Conservation (phyloP, 2,797 vertebrate genomes). For the Hippocampus kuda region DNA sequence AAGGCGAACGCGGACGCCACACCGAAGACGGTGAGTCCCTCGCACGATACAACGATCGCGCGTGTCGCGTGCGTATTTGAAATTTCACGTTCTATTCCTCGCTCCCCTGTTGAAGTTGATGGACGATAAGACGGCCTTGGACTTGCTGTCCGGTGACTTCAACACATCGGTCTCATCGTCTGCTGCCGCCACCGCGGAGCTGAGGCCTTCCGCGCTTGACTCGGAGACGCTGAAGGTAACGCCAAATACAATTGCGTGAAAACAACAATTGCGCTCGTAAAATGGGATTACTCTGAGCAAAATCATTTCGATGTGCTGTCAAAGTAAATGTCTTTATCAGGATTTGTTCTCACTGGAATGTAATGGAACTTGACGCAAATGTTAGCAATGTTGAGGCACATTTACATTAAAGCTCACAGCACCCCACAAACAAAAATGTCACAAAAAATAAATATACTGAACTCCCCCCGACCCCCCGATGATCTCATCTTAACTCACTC, state of each 20-base stretch:
- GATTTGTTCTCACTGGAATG: neutral
- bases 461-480: too few species aligned
- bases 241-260: too few species aligned
- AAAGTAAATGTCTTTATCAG: neutral
- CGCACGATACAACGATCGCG: neutral
- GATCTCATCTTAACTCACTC: neutral
- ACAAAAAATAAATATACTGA: too few species aligned
- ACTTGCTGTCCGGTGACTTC: conserved; percentile 63
- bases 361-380: neutral
- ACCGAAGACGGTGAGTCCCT: conserved; percentile 48
- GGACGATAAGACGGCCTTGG: conserved; percentile 59
- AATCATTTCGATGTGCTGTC: neutral
- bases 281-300: neutral
- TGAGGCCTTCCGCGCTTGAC: conserved; percentile 35
- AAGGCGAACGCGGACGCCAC: conserved; percentile 24
- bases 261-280: neutral
- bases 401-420: too few species aligned
- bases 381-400: too few species aligned
- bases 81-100: neutral
- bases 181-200: conserved; percentile 18
- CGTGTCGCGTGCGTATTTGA: neutral
- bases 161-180: conserved; percentile 13
- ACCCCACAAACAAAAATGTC: too few species aligned
- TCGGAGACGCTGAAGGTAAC: conserved; percentile 48
- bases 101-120: conserved; percentile 33